These are phyloP conservation scores for Simalia tracyae DNA, from an alignment of 2,797 vertebrate genomes.

Conservation along the genomic window DNA sequence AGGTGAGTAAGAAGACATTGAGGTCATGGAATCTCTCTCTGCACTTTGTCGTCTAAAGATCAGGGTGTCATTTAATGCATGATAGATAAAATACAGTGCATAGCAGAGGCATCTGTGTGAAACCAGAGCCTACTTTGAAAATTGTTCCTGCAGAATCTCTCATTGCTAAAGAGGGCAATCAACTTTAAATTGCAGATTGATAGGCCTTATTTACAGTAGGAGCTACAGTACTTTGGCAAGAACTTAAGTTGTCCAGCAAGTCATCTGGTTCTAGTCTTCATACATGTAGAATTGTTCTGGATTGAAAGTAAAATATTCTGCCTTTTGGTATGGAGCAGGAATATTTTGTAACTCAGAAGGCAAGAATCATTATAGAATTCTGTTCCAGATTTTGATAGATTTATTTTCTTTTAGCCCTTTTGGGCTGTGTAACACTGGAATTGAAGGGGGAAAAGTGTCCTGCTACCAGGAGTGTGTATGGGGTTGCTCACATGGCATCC, in stretches of 20 bases:
- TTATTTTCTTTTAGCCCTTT: conserved; percentile 43
- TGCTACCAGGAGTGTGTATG: background rate
- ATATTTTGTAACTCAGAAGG: background rate
- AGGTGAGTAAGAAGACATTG: background rate
- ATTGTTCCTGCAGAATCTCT: background rate
- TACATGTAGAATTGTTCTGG: background rate
- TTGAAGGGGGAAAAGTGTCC: background rate
- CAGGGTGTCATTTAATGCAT: background rate
- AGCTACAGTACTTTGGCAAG: background rate
- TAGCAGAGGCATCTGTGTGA: background rate
- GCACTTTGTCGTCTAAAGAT: background rate
- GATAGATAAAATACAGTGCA: background rate
- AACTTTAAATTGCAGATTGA: background rate
- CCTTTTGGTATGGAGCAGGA: background rate
- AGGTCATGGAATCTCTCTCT: background rate
- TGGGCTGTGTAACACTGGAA: background rate
- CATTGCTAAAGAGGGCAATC: background rate
- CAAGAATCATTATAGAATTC: conserved; percentile 42
- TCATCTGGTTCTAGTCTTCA: background rate
- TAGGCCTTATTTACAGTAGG: background rate
- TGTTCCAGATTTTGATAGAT: conserved; percentile 44
- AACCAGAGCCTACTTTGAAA: background rate
- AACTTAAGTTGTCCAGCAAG: background rate
- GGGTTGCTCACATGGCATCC: background rate
- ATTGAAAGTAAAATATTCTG: background rate